Percentiles rank a stretch among this genome's conserved stretches.
Conservation (phyloP, 2,888 invertebrate species). For the Diabrotica balteata region DNA sequence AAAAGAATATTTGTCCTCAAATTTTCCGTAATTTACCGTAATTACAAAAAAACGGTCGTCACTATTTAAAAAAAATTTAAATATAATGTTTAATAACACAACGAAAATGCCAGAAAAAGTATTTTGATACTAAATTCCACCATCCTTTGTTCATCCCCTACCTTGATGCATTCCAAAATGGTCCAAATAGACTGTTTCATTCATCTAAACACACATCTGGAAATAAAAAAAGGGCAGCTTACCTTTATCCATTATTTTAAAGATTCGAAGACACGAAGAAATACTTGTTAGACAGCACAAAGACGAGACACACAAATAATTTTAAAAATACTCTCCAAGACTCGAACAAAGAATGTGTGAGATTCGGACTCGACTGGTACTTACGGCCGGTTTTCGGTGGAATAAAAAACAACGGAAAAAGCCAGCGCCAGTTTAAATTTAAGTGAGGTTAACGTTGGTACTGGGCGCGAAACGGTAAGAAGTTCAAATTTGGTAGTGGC, state of each 20-base stretch:
- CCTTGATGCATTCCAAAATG: not conserved
- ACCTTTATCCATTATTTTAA: constrained; percentile 8
- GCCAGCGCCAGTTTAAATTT: constrained; percentile 11
- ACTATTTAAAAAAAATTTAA: too few species aligned
- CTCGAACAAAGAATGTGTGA: constrained; percentile 4
- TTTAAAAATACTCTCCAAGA: constrained; percentile 5
- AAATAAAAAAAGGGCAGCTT: not conserved
- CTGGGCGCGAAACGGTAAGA: not conserved
- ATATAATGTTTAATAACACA: too few species aligned
- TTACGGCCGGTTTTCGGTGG: constrained; percentile 12
- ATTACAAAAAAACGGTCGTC: too few species aligned
- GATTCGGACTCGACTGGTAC: not conserved
- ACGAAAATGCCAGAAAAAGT: too few species aligned
- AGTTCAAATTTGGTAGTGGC: constrained; percentile 1
- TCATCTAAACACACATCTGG: not conserved
- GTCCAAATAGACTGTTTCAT: not conserved
- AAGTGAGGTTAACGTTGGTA: constrained; percentile 3
- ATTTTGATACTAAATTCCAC: too few species aligned
- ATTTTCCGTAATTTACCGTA: too few species aligned
- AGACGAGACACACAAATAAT: not conserved
- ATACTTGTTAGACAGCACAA: not conserved
- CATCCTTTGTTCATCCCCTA: too few species aligned
- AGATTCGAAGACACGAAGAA: not conserved
- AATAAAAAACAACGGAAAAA: constrained; percentile 9
- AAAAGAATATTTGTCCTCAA: too few species aligned